A percentile compares a stretch with the other conserved stretches of the same genome.
phyloP scores from a whole-genome alignment of 2,888 invertebrate genomes.

The Xanthostigma xanthostigma region DNA sequence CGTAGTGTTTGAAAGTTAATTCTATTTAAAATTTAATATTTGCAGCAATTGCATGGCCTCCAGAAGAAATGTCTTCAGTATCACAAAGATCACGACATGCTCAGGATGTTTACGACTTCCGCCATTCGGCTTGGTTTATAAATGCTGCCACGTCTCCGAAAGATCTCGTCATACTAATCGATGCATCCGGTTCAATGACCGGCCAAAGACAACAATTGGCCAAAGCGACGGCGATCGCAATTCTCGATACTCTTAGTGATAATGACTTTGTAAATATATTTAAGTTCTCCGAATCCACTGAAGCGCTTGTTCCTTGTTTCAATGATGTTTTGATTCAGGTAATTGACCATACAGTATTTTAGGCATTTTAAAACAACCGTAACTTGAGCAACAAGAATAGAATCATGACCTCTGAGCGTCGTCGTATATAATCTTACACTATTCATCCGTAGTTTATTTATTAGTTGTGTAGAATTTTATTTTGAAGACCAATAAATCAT shows the following conservation, averaged over 20 bases:
- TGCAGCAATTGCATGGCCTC: slow-evolving; percentile 69
- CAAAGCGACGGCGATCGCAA: slow-evolving; percentile 71
- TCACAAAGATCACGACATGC: slow-evolving; percentile 58
- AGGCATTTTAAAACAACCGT: no score
- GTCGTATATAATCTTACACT: no score
- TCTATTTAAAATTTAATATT: slow-evolving; percentile 8
- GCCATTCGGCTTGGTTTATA: slow-evolving; percentile 90
- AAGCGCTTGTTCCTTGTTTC: slow-evolving; percentile 80
- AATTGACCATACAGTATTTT: slow-evolving; percentile 7
- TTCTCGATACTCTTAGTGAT: slow-evolving; percentile 88
- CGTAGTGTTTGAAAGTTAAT: neutral
- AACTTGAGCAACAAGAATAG: no score
- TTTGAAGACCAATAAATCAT: no score
- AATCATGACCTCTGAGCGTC: no score
- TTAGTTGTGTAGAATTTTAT: no score
- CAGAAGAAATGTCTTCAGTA: slow-evolving; percentile 42
- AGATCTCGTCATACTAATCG: slow-evolving; percentile 87
- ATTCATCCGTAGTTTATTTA: no score
- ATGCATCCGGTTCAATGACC: slow-evolving; percentile 79
- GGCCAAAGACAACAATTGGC: slow-evolving; percentile 75
- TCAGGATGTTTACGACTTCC: slow-evolving; percentile 82
- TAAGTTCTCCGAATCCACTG: slow-evolving; percentile 70
- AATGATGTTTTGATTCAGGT: slow-evolving; percentile 81
- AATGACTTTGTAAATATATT: slow-evolving; percentile 95
- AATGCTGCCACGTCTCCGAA: slow-evolving; percentile 95